phyloP scores from a whole-genome alignment of 2,888 invertebrate species.

The Pyrrhia umbra region DNA sequence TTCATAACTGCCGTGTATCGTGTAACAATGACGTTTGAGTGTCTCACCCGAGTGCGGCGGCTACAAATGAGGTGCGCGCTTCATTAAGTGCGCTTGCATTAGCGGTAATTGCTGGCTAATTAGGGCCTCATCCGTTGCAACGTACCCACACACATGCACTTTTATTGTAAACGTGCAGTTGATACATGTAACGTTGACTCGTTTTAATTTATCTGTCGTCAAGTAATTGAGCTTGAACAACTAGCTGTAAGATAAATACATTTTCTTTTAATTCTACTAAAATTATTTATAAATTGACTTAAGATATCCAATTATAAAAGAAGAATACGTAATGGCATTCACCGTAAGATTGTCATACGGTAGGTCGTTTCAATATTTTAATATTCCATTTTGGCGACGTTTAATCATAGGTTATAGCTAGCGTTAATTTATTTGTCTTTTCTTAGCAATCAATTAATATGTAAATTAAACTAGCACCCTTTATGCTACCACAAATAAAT shows the following conservation, averaged over 20 bases:
- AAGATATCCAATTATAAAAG: conserved; percentile 17
- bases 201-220: conserved; percentile 36
- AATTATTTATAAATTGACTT: conserved; percentile 18
- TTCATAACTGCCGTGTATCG: conserved; percentile 32
- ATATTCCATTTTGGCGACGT: conserved; percentile 34
- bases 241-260: not conserved
- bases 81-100: conserved; percentile 81
- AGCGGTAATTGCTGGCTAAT: conserved; percentile 86
- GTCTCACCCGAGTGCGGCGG: conserved; percentile 59
- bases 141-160: conserved; percentile 65
- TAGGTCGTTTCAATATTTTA: conserved; percentile 1
- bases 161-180: conserved; percentile 55
- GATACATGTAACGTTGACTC: conserved; percentile 48
- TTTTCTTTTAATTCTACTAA: conserved; percentile 15
- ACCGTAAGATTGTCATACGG: conserved; percentile 18
- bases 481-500: conserved; percentile 62
- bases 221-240: conserved; percentile 14
- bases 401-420: conserved; percentile 60
- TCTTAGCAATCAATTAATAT: conserved; percentile 76
- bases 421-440: conserved; percentile 65
- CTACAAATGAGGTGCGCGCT: conserved; percentile 79
- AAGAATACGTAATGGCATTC: conserved; percentile 6
- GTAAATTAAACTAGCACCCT: conserved; percentile 74
- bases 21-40: conserved; percentile 59
- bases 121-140: conserved; percentile 83